Evolutionary conservation across 2,113 vertebrate genomes (phyloP).

Genomic region (Limanda limanda): DNA sequence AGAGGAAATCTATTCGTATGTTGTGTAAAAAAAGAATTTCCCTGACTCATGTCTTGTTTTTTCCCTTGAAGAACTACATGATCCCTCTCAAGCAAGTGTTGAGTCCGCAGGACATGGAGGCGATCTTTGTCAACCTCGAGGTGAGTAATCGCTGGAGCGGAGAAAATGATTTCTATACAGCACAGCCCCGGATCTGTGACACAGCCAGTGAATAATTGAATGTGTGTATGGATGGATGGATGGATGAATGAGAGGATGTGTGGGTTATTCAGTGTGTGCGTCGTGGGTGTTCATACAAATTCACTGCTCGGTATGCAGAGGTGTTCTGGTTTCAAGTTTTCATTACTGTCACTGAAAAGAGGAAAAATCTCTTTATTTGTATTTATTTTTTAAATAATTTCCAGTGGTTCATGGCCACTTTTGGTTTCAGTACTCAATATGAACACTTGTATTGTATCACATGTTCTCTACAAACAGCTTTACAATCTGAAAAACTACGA

Average conservation of each 20-base stretch:
- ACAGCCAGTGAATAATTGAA: conserved; percentile 38
- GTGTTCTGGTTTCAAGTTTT: not conserved
- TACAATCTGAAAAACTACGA: too few species aligned
- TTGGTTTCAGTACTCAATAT: too few species aligned
- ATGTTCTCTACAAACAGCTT: too few species aligned
- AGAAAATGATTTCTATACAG: not conserved
- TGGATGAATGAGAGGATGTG: conserved; percentile 28
- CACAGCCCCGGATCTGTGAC: conserved; percentile 5
- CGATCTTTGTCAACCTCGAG: conserved; percentile 97
- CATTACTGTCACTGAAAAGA: not conserved
- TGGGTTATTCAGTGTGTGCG: not conserved
- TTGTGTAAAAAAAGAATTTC: not conserved
- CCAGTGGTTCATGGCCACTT: too few species aligned
- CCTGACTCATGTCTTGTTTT: conserved; percentile 7
- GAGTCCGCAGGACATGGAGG: conserved; percentile 89
- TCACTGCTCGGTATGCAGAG: not conserved
- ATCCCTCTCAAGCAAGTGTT: conserved; percentile 91
- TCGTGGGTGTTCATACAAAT: not conserved
- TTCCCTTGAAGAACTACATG: conserved; percentile 91
- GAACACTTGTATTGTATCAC: too few species aligned
- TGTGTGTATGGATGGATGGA: conserved; percentile 31
- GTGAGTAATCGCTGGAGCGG: conserved; percentile 72
- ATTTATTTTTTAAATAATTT: too few species aligned
- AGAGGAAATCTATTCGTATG: not conserved
- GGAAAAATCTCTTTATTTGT: not conserved